phyloP scores from a whole-genome alignment of 2,113 vertebrate species.

The Bungarus multicinctus region DNA sequence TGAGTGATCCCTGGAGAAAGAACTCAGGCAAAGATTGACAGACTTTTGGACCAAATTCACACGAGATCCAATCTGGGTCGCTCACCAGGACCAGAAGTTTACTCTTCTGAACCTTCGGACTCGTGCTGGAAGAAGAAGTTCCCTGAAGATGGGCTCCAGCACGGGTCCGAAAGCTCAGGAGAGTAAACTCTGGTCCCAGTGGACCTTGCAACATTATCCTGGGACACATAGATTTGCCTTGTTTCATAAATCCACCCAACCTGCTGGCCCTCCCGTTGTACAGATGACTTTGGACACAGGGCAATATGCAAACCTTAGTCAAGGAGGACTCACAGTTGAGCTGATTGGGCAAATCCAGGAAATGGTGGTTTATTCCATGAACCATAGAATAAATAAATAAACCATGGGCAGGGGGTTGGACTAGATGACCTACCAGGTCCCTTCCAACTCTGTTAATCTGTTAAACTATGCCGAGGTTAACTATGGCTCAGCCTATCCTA shows the following conservation, averaged over 20 bases:
- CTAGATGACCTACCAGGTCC: too few relatives aligned
- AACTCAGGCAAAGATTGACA: background rate
- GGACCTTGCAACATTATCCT: background rate
- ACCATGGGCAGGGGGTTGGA: too few relatives aligned
- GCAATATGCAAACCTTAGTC: background rate
- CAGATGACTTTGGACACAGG: background rate
- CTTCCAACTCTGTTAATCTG: too few relatives aligned
- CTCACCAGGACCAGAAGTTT: background rate
- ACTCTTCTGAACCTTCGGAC: background rate
- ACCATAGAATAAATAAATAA: background rate
- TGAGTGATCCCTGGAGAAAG: background rate
- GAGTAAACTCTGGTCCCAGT: background rate
- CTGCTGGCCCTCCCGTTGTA: background rate
- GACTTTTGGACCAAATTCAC: background rate
- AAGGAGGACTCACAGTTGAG: background rate
- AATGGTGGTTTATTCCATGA: background rate
- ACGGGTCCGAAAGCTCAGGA: background rate
- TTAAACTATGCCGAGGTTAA: background rate
- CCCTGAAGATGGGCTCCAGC: background rate
- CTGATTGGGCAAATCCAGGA: background rate
- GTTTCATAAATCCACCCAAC: background rate
- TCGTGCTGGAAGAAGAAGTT: background rate
- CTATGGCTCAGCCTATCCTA: background rate
- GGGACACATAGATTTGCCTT: background rate
- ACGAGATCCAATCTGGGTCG: background rate